Conservation (phyloP, 2,888 invertebrate species). For the Zaprionus lineosus region DNA sequence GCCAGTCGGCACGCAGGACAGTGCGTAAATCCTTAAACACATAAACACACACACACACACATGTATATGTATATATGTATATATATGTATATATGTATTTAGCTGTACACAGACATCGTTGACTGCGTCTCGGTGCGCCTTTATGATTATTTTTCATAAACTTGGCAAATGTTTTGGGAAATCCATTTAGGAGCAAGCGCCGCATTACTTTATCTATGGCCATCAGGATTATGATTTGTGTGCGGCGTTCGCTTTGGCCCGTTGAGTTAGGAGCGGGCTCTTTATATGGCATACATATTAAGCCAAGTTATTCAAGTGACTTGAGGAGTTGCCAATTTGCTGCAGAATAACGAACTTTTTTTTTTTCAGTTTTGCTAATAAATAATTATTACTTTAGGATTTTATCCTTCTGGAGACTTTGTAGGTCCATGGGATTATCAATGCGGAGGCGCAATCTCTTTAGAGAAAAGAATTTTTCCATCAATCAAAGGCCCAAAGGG, state of each 20-base stretch:
- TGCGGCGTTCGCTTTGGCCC: slow-evolving; percentile 25
- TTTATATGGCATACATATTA: slow-evolving; percentile 30
- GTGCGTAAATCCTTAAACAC: slow-evolving; percentile 62
- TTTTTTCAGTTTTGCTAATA: slow-evolving; percentile 6
- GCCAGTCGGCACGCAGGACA: slow-evolving; percentile 59
- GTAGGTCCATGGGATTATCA: too few relatives aligned
- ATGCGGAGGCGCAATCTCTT: background rate
- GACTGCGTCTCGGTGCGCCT: slow-evolving; percentile 22
- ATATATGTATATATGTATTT: slow-evolving; percentile 18
- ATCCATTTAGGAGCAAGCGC: slow-evolving; percentile 74
- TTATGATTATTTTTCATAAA: slow-evolving; percentile 77
- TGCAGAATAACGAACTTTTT: slow-evolving; percentile 4
- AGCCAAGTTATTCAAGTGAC: slow-evolving; percentile 32
- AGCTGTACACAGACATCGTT: slow-evolving; percentile 9
- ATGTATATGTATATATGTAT: too few relatives aligned
- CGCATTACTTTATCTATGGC: slow-evolving; percentile 75
- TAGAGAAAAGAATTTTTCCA: slow-evolving; percentile 16
- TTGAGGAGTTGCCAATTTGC: slow-evolving; percentile 32
- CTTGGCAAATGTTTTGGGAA: slow-evolving; percentile 78
- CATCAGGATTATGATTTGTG: slow-evolving; percentile 71
- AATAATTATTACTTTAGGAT: slow-evolving; percentile 13
- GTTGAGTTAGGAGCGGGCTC: slow-evolving; percentile 22
- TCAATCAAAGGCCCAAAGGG: slow-evolving; percentile 52
- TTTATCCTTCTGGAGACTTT: too few relatives aligned
- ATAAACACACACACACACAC: too few relatives aligned